phyloP scores from a whole-genome alignment of 2,888 invertebrate genomes.

The Scaptomyza parva region DNA sequence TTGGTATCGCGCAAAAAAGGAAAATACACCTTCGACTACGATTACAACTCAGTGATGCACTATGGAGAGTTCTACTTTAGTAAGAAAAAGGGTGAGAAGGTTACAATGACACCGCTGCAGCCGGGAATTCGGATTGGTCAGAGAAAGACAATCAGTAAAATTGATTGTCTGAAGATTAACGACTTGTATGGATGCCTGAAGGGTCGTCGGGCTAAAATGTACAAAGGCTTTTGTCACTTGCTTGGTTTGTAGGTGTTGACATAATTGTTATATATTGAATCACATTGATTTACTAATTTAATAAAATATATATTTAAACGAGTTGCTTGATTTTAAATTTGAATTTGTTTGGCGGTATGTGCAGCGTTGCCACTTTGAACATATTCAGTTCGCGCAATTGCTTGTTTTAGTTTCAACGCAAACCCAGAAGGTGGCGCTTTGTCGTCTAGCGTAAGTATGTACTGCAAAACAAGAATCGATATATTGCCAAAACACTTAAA shows the following conservation, averaged over 20 bases:
- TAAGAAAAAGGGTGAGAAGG: slow-evolving; percentile 86
- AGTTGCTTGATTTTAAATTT: background rate
- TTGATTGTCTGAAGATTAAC: slow-evolving; percentile 89
- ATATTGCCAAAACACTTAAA: too few species aligned
- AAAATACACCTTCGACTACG: slow-evolving; percentile 89
- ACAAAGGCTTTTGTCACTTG: slow-evolving; percentile 80
- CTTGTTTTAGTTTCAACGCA: background rate
- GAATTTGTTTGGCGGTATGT: background rate
- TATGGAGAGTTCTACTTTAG: slow-evolving; percentile 89
- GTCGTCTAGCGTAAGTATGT: background rate
- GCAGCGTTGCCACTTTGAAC: slow-evolving; percentile 14
- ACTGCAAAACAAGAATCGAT: too few species aligned
- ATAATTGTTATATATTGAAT: slow-evolving; percentile 56
- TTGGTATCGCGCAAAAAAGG: slow-evolving; percentile 88
- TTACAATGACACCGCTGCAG: slow-evolving; percentile 87
- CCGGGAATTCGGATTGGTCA: slow-evolving; percentile 87
- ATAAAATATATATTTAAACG: slow-evolving; percentile 42
- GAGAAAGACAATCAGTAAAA: slow-evolving; percentile 87
- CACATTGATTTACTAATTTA: slow-evolving; percentile 77
- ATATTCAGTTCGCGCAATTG: background rate
- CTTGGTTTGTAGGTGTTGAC: slow-evolving; percentile 73
- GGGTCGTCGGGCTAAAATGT: slow-evolving; percentile 83
- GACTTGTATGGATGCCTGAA: slow-evolving; percentile 87
- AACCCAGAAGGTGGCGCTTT: slow-evolving; percentile 17
- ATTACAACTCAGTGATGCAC: slow-evolving; percentile 92